Base-by-base conservation (phyloP, 53 echinoderm and acorn worm species). In the Pentamera pediparva region DNA sequence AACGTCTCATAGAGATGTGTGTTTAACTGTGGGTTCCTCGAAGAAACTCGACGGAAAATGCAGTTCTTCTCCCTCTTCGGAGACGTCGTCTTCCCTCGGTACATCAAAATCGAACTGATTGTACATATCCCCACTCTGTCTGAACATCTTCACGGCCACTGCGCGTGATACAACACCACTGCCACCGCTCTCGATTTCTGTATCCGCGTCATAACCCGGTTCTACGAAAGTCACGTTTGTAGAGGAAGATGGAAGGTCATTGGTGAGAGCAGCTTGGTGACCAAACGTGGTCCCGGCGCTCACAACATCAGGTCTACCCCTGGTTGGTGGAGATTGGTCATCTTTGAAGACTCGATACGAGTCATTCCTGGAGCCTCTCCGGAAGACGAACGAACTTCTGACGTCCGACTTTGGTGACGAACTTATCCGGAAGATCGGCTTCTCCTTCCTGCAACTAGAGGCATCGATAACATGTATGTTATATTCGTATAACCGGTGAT, bases 81-180 rank as follows among this genome's bases (percentile, higher is more conserved):
- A 24, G 18, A 67, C 17, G 40, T 67, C 67, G 45, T 67, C 18
- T 40, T 67, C 27, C 45, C 24, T 67, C 2, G 67, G 67, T 24
- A 67, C 21, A 10, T 43, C 67, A 39, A 67, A 67, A 67, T 67
- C 67, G 45, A 47, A 67, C n/a, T 67, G 47, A 2, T 43, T 39
- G 37, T 67, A 67, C 67, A 67, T 67, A 9, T 41, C 67, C 29
- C 41, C 41, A 28, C 67, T 67, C 18, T 38, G n/a, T 39, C 67
- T 67, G 18, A 67, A 67, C 20, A 67, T 67, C 20, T 41, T 24
- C 30, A 39, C 67, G 5, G 61, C 34, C n/a, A 30, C 47, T 27
- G 67, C 20, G 6, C 45, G 37, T 28, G 37, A 6, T 39, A 67
- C n/a, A n/a, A n/a, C n/a, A n/a, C n/a, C n/a, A n/a, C n/a, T n/a